Base-by-base conservation (phyloP, 2,888 invertebrate species). In the Leptinotarsa rubiginosa region DNA sequence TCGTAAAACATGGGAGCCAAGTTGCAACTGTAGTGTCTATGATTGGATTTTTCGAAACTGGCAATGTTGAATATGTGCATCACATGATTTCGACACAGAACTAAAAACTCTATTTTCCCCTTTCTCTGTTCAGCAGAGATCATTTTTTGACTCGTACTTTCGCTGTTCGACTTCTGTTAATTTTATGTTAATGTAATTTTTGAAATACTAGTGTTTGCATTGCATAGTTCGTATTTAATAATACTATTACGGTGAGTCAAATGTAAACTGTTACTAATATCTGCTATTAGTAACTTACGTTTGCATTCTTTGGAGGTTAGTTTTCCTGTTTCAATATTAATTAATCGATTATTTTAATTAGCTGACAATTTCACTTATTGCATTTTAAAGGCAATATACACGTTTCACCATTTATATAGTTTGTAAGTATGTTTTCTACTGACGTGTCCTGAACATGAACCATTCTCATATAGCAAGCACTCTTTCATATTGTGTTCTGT, bases 301-400 rank as follows among this genome's bases (percentile, higher is more conserved):
- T 56, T 22, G 56, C 22, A 25, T 22, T 56, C 25, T 16, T 62
- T 31, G 31, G 25, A 62, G 62, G 62, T 62, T 62, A 62, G 62
- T 31, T 62, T 41, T 62, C 31, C 18, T 25, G 25, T 62, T 62
- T 62, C 22, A 59, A 59, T 16, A 25, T 13, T 56, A 56, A 56
- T 56, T 56, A 56, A 56, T 56, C 56, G 56, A 56, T 56, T 31
- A 25, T 62, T 25, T 62, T 62, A 41, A 62, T 62, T 62, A 31
- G 62, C 62, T 62, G 5, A 13, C 16, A n/a, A 16, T 31, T 41
- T 41, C n/a, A 7, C 62, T 1, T 31, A 62, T 62, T 41, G 15
- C 10, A 31, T 16, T 62, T 25, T 50, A 16, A 16, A 25, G 41
- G 31, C 62, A 62, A 62, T 31, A 62, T 41, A 31, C n/a, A 62